A percentile compares a stretch with the other conserved stretches of the same genome.
Evolutionary conservation across 92 coral and sea anemone genomes (phyloP).

Genomic region (Phenganax subtilis): DNA sequence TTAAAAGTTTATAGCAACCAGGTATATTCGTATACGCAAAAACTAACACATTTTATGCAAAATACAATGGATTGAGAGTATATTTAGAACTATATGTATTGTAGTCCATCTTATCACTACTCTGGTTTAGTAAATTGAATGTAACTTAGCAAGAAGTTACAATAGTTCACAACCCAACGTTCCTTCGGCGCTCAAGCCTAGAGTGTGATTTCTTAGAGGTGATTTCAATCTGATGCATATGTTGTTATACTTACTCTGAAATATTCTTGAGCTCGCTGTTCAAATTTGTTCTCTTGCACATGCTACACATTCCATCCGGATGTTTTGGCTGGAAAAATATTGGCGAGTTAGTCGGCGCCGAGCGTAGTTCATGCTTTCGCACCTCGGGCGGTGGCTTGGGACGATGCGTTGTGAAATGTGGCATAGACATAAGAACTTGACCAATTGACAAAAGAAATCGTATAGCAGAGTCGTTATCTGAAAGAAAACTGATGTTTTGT

Average conservation of each 20-base stretch:
- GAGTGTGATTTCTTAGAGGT: neutral
- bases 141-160: neutral
- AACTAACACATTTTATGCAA: too few species aligned
- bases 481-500: neutral
- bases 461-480: slow-evolving; percentile 64
- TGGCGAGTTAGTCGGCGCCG: slow-evolving; percentile 19
- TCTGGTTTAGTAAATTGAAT: too few species aligned
- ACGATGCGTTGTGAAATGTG: slow-evolving; percentile 7
- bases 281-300: slow-evolving; percentile 50
- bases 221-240: neutral
- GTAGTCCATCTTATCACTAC: too few species aligned
- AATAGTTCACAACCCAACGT: neutral
- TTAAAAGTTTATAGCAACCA: neutral
- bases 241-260: slow-evolving; percentile 45
- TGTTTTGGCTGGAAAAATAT: slow-evolving; percentile 19
- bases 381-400: slow-evolving; percentile 32
- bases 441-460: slow-evolving; percentile 57
- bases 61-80: too few species aligned
- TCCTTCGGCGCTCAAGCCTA: neutral
- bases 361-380: slow-evolving; percentile 31
- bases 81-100: too few species aligned
- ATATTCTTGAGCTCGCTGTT: slow-evolving; percentile 49
- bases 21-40: neutral
- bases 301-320: slow-evolving; percentile 47
- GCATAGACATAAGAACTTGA: slow-evolving; percentile 32